Conservation (phyloP, 2,113 vertebrate genomes). For the Rhinopomastus cyanomelas region DNA sequence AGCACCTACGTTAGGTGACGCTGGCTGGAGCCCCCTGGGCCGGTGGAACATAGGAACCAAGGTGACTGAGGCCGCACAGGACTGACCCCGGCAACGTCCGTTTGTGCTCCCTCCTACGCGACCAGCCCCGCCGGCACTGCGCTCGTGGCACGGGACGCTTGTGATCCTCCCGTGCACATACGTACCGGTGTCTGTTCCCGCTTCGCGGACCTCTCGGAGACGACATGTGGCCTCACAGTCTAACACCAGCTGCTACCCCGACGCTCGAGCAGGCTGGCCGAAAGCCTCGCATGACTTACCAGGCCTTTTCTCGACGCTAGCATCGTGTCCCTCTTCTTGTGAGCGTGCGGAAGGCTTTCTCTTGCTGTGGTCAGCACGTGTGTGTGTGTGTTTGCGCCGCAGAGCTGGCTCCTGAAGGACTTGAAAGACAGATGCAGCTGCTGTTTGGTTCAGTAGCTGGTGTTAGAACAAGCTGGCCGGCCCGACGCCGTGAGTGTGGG, state of each 20-base stretch:
- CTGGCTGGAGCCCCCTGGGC: neutral
- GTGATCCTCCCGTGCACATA: neutral
- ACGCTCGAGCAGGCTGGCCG: neutral
- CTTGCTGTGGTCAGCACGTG: constrained; percentile 19
- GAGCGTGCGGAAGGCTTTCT: constrained; percentile 24
- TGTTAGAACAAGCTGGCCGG: constrained; percentile 2
- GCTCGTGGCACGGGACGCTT: neutral
- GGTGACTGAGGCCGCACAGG: neutral
- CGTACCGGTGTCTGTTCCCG: constrained; percentile 22
- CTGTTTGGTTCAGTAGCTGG: neutral
- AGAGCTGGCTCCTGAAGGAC: constrained; percentile 12
- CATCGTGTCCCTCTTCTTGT: neutral
- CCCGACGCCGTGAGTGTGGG: neutral
- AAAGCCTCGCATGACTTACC: constrained; percentile 28
- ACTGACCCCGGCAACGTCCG: neutral
- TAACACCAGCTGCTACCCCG: constrained; percentile 16
- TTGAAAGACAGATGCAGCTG: constrained; percentile 3
- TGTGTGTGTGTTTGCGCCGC: neutral
- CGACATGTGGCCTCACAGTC: neutral
- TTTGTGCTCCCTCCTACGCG: neutral
- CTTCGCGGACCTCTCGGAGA: neutral
- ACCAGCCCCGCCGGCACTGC: neutral
- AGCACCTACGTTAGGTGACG: neutral
- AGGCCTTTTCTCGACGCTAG: constrained; percentile 20
- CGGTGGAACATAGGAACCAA: constrained; percentile 7